These are phyloP conservation scores for Drosophila hamatofila DNA, from an alignment of 2,888 invertebrate genomes.

Conservation along the genomic window DNA sequence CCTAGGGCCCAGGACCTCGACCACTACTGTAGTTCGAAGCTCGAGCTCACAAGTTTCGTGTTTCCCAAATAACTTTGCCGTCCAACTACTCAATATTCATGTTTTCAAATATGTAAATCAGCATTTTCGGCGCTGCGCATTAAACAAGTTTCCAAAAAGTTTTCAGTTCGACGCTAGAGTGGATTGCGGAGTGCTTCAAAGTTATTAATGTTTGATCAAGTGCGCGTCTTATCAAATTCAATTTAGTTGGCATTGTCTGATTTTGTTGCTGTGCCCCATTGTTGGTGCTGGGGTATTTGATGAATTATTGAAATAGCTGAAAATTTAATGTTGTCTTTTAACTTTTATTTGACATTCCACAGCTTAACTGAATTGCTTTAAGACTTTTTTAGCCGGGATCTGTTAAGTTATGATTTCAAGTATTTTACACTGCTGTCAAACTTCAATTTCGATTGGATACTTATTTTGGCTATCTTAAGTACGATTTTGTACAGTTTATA, in stretches of 20 bases:
- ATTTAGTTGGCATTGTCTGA: slow-evolving; percentile 23
- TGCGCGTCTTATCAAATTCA: slow-evolving; percentile 32
- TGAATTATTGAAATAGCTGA: slow-evolving; percentile 16
- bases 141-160: slow-evolving; percentile 42
- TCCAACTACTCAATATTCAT: slow-evolving; percentile 73
- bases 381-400: not conserved
- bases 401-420: not conserved
- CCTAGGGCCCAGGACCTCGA: not conserved
- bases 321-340: slow-evolving; percentile 7
- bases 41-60: slow-evolving; percentile 20
- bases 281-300: not conserved
- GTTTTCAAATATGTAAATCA: slow-evolving; percentile 74
- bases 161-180: slow-evolving; percentile 22
- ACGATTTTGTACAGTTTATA: no score
- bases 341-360: not conserved
- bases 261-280: not conserved
- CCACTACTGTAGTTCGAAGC: not conserved
- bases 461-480: not conserved
- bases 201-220: slow-evolving; percentile 71
- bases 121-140: slow-evolving; percentile 31
- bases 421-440: no score
- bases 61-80: slow-evolving; percentile 35
- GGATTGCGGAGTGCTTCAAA: slow-evolving; percentile 33
- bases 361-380: not conserved
- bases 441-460: not conserved